Base-by-base conservation (phyloP, 2,113 vertebrate genomes). In the Nothocercus julius region DNA sequence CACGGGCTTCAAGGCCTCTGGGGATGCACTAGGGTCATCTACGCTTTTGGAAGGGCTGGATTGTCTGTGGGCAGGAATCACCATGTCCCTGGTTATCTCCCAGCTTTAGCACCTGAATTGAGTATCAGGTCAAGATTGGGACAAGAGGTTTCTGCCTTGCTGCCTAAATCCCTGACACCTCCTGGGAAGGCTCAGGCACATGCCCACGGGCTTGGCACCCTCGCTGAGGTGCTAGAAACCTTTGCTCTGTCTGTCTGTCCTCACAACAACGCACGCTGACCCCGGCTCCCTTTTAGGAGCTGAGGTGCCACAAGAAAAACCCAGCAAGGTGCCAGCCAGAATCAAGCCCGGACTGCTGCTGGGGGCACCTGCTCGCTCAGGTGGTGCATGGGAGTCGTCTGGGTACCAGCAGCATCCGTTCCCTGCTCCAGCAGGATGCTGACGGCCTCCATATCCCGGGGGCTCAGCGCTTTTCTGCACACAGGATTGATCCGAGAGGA, bases 201-300 rank as follows among this genome's bases (percentile, higher is more conserved):
- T 36, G 59, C 21, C 59, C 21, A 44, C 53, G 18, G 89, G 1
- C 61, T 9, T 0, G 0, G 15, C 24, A 53, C 11, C 58, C 62
- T 0, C 1, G 13, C 40, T 0, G 47, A 27, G 64, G 9, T 9
- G 2, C 0, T 2, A 10, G 67, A 32, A 20, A 77, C 53, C 44
- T 83, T 25, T 51, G 68, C 2, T 66, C 34, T 4, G 5, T 7
- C 32, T 27, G 21, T 27, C 2, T 40, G 32, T 22, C 2, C 27
- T 36, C 36, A 3, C 1, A 11, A 1, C 81, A 47, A 11, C 0
- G 0, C 24, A 22, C 5, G 10, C 58, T 44, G 34, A 18, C 34
- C 6, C 54, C 1, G 2, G 34, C 49, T 83, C 24, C 40, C 13
- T 14, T 53, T 27, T 4, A 2, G 11, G 22, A 34, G 45, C 53